Evolutionary conservation across 2,113 vertebrate species (phyloP).

Genomic region (Perca fluviatilis): DNA sequence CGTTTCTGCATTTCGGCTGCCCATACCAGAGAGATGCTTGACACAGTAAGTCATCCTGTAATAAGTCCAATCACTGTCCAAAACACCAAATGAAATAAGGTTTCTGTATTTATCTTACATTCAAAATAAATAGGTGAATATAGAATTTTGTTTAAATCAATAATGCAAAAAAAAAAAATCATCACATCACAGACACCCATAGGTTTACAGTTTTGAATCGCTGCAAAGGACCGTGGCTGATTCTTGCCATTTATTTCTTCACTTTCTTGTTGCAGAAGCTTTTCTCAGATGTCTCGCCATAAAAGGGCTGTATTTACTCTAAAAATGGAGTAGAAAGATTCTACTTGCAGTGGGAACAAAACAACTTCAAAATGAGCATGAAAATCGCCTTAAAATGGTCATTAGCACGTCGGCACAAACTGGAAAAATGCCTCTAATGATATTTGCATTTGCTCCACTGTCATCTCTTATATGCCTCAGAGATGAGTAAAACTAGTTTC

Average conservation of each 20-base stretch:
- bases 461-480: not conserved
- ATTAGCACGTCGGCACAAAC: not conserved
- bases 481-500: not conserved
- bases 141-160: not conserved
- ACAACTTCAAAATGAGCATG: not conserved
- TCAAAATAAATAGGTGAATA: not conserved
- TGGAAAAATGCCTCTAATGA: not conserved
- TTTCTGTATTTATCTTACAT: not conserved
- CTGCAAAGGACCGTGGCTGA: not conserved
- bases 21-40: slow-evolving; percentile 95
- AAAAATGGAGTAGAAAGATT: not conserved
- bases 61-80: not conserved
- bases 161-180: not conserved
- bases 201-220: not conserved
- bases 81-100: not conserved
- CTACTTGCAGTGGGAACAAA: not conserved
- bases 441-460: slow-evolving; percentile 11
- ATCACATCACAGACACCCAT: not conserved
- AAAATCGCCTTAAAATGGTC: slow-evolving; percentile 13
- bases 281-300: not conserved
- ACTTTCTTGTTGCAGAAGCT: not conserved
- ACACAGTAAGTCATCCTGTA: slow-evolving; percentile 87
- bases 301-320: not conserved
- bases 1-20: slow-evolving; percentile 96
- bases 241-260: not conserved